Conservation (phyloP, 2,888 invertebrate genomes). For the Micoletzkya japonica region DNA sequence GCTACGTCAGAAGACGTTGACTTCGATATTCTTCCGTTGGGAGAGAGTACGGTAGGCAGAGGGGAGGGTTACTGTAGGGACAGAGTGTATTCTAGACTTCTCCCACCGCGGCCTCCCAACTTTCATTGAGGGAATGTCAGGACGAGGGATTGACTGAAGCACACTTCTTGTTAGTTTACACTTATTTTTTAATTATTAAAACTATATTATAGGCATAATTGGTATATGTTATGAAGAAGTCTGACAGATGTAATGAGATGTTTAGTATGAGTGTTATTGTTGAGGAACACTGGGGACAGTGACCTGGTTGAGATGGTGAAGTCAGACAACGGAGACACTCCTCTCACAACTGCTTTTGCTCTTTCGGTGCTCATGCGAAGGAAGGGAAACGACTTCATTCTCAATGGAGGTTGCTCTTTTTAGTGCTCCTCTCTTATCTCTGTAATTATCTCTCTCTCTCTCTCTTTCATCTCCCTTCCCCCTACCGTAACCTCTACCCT, state of each 20-base stretch:
- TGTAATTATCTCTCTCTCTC: neutral
- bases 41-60: constrained; percentile 48
- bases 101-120: neutral
- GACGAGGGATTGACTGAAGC: constrained; percentile 15
- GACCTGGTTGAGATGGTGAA: constrained; percentile 46
- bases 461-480: neutral
- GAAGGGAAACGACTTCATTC: constrained; percentile 43
- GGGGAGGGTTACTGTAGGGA: neutral
- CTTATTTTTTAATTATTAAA: neutral
- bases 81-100: constrained; percentile 29
- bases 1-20: constrained; percentile 70
- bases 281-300: neutral
- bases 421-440: neutral
- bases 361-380: constrained; percentile 51
- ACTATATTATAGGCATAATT: no score
- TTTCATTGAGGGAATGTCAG: constrained; percentile 19
- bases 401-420: constrained; percentile 45
- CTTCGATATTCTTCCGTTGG: constrained; percentile 54
- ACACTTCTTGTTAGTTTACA: constrained; percentile 1
- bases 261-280: neutral
- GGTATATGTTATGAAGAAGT: neutral
- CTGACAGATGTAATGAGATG: neutral
- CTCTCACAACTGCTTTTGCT: constrained; percentile 53
- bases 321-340: constrained; percentile 48
- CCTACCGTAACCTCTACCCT: neutral